Evolutionary conservation across 2,113 vertebrate genomes (phyloP).

Genomic region (Psilopogon haemacephalus): DNA sequence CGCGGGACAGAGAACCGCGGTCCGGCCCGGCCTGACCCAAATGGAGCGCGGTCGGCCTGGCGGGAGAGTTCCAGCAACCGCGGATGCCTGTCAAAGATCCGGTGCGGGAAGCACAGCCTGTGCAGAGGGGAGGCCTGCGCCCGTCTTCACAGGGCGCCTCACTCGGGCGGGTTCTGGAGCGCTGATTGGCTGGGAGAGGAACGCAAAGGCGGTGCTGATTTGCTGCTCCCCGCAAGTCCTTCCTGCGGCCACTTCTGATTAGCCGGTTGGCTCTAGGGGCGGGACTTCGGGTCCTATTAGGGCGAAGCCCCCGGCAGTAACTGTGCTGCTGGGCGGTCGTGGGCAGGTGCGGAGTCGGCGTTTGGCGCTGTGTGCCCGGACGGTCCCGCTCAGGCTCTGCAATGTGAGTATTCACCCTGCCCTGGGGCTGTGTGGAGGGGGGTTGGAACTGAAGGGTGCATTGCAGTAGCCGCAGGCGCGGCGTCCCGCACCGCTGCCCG

Average conservation of each 20-base stretch:
- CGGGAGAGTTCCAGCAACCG: not conserved
- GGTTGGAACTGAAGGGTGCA: not conserved
- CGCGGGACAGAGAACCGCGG: fast-evolving
- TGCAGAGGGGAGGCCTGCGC: too few relatives aligned
- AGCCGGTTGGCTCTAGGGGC: not conserved
- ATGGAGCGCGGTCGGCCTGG: fast-evolving
- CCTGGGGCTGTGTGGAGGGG: not conserved
- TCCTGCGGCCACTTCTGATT: not conserved
- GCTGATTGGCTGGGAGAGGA: not conserved
- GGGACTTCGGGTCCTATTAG: fast-evolving
- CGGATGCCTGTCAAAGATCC: too few relatives aligned
- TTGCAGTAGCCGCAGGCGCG: not conserved
- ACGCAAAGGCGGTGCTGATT: fast-evolving
- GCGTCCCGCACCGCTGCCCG: not conserved
- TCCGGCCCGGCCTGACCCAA: not conserved
- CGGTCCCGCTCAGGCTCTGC: fast-evolving
- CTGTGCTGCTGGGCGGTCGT: too few relatives aligned
- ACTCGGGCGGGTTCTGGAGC: not conserved
- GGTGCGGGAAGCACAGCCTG: too few relatives aligned
- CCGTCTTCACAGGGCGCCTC: not conserved
- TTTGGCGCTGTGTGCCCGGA: fast-evolving
- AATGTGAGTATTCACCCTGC: not conserved
- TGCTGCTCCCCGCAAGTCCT: fast-evolving
- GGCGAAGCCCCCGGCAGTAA: fast-evolving
- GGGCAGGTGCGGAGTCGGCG: too few relatives aligned